Base-by-base conservation (phyloP, 2,797 vertebrate genomes). In the Nyctalus aviator region DNA sequence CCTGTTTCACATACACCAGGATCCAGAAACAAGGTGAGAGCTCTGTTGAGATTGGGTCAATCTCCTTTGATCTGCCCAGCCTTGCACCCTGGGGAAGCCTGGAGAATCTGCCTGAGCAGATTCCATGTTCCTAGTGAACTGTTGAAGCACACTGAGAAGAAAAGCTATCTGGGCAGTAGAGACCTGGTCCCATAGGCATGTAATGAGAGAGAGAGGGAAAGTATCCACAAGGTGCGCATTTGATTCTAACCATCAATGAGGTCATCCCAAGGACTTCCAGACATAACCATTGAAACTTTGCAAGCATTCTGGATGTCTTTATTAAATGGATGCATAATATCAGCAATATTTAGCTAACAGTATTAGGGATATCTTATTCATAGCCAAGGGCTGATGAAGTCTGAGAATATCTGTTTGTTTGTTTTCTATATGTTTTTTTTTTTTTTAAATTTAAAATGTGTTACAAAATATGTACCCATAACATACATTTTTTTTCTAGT, bases 401-500 rank as follows among this genome's bases (percentile, higher is more conserved):
- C 20, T 90, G 76, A 75, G 46, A 37, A 46, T 71, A 71, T 75
- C 53, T 83, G 18, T 30, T 57, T 86, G 21, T 35, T 68, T 20
- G 73, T 71, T 57, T 8, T 64, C 12, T 50, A 7, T 78, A 14
- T 37, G 37, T 41, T 21, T 21, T 71, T 84, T 13, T 21, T 71
- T 79, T 87, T 75, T 11, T 37, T 44, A 4, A 55, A 87, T 79
- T 35, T 57, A 72, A 85, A 90, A 50, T 55, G 32, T 78, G 50
- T 78, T 37, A 55, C 50, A 78, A 55, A 78, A 55, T 78, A 14
- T 55, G 21, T 55, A 64, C 9, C 35, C 78, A 13, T 64, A 46
- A 84, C 3, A 17, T n/a, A 41, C 41, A 57, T 48, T 48, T 55
- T 7, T 90, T 59, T 79, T 64, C 48, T 88, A 50, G 23, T 12